Evolutionary conservation across 2,797 vertebrate species (phyloP).

Genomic region (Synaphobranchus kaupii): DNA sequence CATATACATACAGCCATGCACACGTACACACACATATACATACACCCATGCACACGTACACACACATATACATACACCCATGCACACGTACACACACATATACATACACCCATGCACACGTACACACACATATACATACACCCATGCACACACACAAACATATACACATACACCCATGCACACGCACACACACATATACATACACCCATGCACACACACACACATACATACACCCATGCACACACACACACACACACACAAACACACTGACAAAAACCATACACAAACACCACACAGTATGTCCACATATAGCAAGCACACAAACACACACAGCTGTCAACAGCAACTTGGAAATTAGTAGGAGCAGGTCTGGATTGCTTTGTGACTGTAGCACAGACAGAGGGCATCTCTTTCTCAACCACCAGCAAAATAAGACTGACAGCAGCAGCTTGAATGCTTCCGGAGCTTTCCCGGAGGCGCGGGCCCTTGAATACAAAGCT

Average conservation of each 20-base stretch:
- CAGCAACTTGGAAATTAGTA: neutral
- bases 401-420: neutral
- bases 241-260: too few relatives aligned
- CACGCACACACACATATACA: neutral
- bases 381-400: neutral
- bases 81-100: constrained; percentile 48
- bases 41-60: neutral
- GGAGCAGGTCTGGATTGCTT: neutral
- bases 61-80: neutral
- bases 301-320: neutral
- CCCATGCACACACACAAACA: neutral
- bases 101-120: neutral
- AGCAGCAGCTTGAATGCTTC: neutral
- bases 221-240: too few relatives aligned
- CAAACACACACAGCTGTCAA: constrained; percentile 31
- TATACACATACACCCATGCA: neutral
- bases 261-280: too few relatives aligned
- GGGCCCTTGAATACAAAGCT: neutral
- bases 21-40: neutral
- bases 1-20: neutral
- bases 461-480: constrained; percentile 16
- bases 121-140: neutral
- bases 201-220: neutral
- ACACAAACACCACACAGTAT: too few relatives aligned
- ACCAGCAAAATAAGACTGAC: neutral